Conservation (phyloP, 2,113 vertebrate genomes). For the Apteryx owenii region DNA sequence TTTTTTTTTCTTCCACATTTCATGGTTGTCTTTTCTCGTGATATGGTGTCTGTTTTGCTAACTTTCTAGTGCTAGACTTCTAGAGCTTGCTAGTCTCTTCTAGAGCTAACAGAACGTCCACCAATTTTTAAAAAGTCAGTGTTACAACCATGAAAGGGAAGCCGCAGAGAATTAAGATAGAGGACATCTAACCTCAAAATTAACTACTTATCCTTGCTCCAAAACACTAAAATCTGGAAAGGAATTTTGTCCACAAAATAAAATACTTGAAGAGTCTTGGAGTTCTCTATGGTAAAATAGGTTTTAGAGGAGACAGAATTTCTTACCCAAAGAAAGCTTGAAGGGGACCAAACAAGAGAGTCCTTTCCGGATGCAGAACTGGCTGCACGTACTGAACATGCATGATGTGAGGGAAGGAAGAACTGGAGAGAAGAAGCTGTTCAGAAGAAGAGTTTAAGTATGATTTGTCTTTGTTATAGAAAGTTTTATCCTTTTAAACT, state of each 20-base stretch:
- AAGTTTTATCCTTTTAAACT: neutral
- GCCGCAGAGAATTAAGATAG: neutral
- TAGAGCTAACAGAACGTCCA: neutral
- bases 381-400: neutral
- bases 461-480: neutral
- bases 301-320: neutral
- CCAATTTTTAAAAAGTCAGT: neutral
- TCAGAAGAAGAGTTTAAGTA: neutral
- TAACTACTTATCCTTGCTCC: neutral
- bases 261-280: neutral
- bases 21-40: neutral
- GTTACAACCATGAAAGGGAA: neutral
- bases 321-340: neutral
- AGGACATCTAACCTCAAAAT: neutral
- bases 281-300: neutral
- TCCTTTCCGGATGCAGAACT: neutral
- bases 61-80: neutral
- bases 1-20: neutral
- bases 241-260: neutral
- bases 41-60: neutral
- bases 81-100: neutral
- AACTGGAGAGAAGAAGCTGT: neutral
- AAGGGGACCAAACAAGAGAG: neutral
- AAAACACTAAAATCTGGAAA: neutral
- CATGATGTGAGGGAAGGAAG: neutral